Conservation (phyloP, 2,113 vertebrate species). For the Pholis gunnellus region DNA sequence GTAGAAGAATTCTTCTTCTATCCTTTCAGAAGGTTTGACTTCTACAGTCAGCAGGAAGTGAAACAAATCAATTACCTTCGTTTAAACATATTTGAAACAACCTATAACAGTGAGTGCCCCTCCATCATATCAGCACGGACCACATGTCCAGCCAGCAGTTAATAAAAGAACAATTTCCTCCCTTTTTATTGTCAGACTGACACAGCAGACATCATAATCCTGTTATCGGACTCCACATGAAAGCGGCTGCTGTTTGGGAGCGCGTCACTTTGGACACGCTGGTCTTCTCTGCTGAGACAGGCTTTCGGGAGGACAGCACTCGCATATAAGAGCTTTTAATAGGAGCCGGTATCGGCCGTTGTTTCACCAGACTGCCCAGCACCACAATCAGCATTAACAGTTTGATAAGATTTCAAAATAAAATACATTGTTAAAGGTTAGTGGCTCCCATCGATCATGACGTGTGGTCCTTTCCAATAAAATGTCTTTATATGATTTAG, state of each 20-base stretch:
- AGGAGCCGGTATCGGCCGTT: no score
- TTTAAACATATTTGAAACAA: neutral
- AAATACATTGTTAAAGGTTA: neutral
- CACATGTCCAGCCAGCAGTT: neutral
- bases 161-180: neutral
- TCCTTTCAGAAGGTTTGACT: neutral
- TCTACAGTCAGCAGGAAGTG: neutral
- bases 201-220: neutral
- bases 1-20: no score
- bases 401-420: neutral
- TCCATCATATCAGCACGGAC: neutral
- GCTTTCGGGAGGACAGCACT: no score
- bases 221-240: neutral
- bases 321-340: no score
- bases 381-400: neutral
- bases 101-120: neutral
- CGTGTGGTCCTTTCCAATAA: neutral
- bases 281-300: neutral
- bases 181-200: neutral
- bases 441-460: neutral
- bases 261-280: neutral
- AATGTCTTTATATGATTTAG: neutral
- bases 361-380: neutral
- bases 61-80: neutral
- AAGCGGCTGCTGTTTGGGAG: constrained; percentile 15